phyloP scores from a whole-genome alignment of 2,113 vertebrate genomes.

The Plotosus lineatus region DNA sequence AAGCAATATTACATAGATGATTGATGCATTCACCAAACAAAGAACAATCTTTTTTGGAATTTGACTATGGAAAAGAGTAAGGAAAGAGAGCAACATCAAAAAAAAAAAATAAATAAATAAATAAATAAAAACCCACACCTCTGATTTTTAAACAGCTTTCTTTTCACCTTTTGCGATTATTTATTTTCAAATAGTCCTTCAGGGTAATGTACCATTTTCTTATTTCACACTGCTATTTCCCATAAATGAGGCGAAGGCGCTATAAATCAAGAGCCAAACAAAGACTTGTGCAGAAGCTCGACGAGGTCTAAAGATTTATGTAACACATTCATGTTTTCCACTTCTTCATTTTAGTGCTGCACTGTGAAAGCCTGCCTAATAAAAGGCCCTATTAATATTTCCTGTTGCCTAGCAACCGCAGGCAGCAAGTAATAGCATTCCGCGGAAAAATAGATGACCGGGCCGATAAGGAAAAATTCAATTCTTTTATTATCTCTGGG shows the following conservation, averaged over 20 bases:
- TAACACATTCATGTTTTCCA: constrained; percentile 99
- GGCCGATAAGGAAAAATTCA: constrained; percentile 99
- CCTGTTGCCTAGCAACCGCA: constrained; percentile 98
- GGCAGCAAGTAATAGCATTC: constrained; percentile 99
- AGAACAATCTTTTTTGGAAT: constrained; percentile 73
- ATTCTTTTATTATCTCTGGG: constrained; percentile 99
- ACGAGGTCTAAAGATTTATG: constrained; percentile 99
- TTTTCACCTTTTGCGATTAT: constrained; percentile 94
- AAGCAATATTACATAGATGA: constrained; percentile 71
- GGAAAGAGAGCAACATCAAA: constrained; percentile 49
- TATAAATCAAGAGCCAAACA: constrained; percentile 99
- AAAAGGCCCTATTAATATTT: constrained; percentile 99
- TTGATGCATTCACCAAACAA: constrained; percentile 59
- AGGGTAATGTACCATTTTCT: constrained; percentile 98
- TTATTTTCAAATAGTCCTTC: constrained; percentile 98
- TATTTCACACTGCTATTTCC: constrained; percentile 93
- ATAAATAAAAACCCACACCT: constrained; percentile 29
- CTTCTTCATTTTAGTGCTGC: constrained; percentile 99
- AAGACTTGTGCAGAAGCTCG: constrained; percentile 91
- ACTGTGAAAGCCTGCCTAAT: constrained; percentile 99
- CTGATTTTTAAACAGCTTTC: constrained; percentile 88
- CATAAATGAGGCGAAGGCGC: constrained; percentile 98
- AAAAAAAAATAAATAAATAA: not conserved
- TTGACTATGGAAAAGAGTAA: constrained; percentile 61
- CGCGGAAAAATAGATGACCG: constrained; percentile 98